phyloP scores from a whole-genome alignment of 2,888 invertebrate genomes.

The Hypomecis punctinalis region DNA sequence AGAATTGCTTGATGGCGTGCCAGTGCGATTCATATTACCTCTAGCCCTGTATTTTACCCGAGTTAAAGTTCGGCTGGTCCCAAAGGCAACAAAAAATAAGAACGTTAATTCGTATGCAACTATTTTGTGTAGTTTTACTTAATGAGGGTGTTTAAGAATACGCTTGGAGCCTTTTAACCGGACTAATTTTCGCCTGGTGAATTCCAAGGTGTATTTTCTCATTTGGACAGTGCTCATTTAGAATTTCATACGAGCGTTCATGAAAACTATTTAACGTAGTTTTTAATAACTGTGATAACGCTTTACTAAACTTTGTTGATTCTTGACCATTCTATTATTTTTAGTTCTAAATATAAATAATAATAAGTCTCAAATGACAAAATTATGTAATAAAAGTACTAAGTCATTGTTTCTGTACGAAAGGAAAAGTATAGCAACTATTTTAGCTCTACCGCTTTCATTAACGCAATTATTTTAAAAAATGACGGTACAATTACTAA shows the following conservation, averaged over 20 bases:
- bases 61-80: constrained; percentile 10
- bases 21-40: constrained; percentile 11
- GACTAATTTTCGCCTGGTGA: constrained; percentile 51
- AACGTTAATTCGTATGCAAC: constrained; percentile 32
- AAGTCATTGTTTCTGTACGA: too few relatives aligned
- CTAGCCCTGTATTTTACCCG: background rate
- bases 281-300: too few relatives aligned
- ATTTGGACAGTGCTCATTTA: constrained; percentile 50
- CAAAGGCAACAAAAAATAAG: constrained; percentile 22
- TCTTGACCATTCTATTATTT: too few relatives aligned
- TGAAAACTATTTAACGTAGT: background rate
- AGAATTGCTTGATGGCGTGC: constrained; percentile 29
- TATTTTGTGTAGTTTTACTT: constrained; percentile 36
- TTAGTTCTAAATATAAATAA: too few relatives aligned
- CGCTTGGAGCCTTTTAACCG: constrained; percentile 38
- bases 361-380: too few relatives aligned
- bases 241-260: constrained; percentile 42
- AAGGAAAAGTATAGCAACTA: too few relatives aligned
- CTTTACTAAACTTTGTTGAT: too few relatives aligned
- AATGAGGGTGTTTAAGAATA: constrained; percentile 37
- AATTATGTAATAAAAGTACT: too few relatives aligned
- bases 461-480: too few relatives aligned
- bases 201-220: constrained; percentile 53
- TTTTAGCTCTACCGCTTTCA: too few relatives aligned
- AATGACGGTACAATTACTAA: too few relatives aligned